Evolutionary conservation across 2,888 invertebrate genomes (phyloP), one percentile per base, ranked within the genome.

Genomic region (Falcaria lacertinaria): DNA sequence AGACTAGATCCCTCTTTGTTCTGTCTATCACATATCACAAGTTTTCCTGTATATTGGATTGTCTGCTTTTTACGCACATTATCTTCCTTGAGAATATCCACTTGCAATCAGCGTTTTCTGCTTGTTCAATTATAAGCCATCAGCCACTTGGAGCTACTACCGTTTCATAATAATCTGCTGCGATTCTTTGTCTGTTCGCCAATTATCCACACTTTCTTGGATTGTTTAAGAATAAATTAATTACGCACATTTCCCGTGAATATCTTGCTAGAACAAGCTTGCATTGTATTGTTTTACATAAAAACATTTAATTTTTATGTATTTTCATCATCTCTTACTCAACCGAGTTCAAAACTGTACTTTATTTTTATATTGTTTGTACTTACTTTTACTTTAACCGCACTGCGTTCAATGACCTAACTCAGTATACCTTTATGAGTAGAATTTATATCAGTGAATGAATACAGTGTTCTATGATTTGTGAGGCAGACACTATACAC

Each of bases 21-120:
- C 59, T 60, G 60, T 53, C 60, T 60, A 58, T 66, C 60, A 47
- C 41, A 40, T 6, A 19, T 19, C 6, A n/a, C n/a, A n/a, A 47
- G 44, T 52, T 54, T 57, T 52, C 56, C 58, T 51, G 54, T 57
- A 57, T 58, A 59, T 61, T 56, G 44, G 43, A 36, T 54, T 49
- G 46, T 45, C 47, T 44, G 48, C 41, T 46, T 56, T 62, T 60
- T 61, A 50, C 52, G 45, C 51, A 42, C 34, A 43, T 51, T 43
- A 48, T 60, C 71, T 81, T 81, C 77, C 77, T 53, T 78, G 80
- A 69, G 79, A 80, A 70, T 60, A 45, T 35, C 15, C 25, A 33
- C 39, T 46, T 40, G 47, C 46, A 50, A 62, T 56, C 40, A 42
- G 39, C 44, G 41, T 47, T 50, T 43, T 44, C 44, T 39, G 43